Evolutionary conservation across 2,797 vertebrate species (phyloP), one percentile per base, ranked within the genome.

Genomic region (Sebastes umbrosus): DNA sequence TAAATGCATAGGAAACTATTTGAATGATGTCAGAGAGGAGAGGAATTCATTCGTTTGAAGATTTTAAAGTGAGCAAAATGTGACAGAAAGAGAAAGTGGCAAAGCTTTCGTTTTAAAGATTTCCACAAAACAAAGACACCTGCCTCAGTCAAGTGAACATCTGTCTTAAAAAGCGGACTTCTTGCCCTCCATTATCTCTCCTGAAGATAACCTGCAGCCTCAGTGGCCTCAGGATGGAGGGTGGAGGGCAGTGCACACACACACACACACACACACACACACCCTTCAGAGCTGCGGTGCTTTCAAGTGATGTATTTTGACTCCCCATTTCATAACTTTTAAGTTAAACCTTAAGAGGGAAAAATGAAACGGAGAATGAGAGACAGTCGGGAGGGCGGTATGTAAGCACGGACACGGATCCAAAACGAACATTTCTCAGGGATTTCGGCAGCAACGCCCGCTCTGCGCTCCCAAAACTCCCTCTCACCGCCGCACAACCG

Each of bases 351-450:
- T 93, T 93, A 94, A 93, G 92, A 93, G 90, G 90, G 90, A 81
- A 93, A 94, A 95, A 93, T 93, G 93, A 94, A 93, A 92, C 86
- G 66, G 86, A 90, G 92, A 94, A 93, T 90, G 92, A 87, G 92
- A 95, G 94, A 93, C 93, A 93, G 91, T 93, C 83, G 90, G 92
- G 93, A 95, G 94, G 92, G 93, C 94, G 95, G 95, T 95, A 95
- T 96, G 95, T 95, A 95, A 96, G 95, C 92, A 95, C 83, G 90
- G 92, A 94, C 92, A 95, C 83, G 54, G 94, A 92, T 96, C 96
- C 96, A 96, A 96, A 95, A 96, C 89, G 96, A 96, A 96, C 95
- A 96, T 96, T 96, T 96, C 95, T 96, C 94, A 95, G 95, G 93
- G 96, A 96, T 95, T 95, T 96, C 94, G 93, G 94, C 95, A 94